Conservation (phyloP, 2,113 vertebrate genomes). For the Fulica atra region DNA sequence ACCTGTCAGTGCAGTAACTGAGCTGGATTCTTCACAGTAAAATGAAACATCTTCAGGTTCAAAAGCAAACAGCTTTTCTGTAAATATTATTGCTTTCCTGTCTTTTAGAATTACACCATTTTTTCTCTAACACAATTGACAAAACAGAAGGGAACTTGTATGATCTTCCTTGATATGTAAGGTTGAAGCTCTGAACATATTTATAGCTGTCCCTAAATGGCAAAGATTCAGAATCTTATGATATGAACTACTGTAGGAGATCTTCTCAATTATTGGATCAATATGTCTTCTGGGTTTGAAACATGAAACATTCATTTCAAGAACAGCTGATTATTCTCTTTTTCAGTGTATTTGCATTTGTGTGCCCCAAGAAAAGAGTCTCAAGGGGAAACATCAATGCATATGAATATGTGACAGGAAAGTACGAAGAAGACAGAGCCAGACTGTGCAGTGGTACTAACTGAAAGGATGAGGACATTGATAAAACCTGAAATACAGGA, state of each 20-base stretch:
- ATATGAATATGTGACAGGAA: background rate
- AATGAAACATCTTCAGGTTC: background rate
- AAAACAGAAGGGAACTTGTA: background rate
- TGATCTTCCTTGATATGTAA: background rate
- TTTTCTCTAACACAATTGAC: background rate
- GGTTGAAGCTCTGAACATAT: background rate
- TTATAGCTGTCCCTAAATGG: background rate
- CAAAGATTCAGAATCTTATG: background rate
- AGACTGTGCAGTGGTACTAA: background rate
- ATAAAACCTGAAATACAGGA: background rate
- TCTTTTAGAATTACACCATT: background rate
- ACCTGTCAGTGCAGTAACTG: background rate
- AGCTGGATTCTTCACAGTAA: background rate
- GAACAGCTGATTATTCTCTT: background rate
- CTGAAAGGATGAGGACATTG: background rate
- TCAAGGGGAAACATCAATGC: background rate
- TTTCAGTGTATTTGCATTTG: background rate
- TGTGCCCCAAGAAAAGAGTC: background rate
- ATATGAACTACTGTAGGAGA: background rate
- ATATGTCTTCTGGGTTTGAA: background rate
- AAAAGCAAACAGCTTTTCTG: background rate
- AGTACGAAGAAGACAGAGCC: background rate
- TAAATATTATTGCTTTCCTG: background rate
- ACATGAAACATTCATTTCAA: background rate
- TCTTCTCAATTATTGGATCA: background rate